These are phyloP conservation scores for Ostrea denselamellosa DNA, from an alignment of 1,140 invertebrate species.

Conservation along the genomic window DNA sequence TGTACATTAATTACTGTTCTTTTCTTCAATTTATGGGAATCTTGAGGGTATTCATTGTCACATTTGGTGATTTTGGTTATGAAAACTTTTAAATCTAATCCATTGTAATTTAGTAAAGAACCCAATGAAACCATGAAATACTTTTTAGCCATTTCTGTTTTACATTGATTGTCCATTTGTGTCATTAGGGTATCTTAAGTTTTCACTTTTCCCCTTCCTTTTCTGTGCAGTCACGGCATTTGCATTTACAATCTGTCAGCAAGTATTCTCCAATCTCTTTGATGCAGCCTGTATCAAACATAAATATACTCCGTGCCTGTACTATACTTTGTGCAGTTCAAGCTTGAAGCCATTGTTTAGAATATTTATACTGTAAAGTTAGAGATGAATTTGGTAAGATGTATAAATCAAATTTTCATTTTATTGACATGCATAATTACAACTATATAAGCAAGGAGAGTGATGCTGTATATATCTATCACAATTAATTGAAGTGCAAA, in stretches of 20 bases:
- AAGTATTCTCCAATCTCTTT: not conserved
- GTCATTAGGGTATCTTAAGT: not conserved
- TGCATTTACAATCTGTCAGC: not conserved
- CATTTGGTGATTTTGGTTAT: not conserved
- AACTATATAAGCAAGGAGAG: too few species aligned
- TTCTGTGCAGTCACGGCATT: slow-evolving; percentile 9
- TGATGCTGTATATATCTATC: too few species aligned
- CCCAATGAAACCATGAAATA: not conserved
- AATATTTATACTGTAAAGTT: too few species aligned
- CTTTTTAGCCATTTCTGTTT: not conserved
- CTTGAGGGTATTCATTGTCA: too few species aligned
- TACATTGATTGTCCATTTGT: not conserved
- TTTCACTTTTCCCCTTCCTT: not conserved
- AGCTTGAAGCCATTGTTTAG: too few species aligned
- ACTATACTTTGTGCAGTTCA: not conserved
- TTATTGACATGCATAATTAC: too few species aligned
- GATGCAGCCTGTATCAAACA: not conserved
- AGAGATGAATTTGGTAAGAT: too few species aligned
- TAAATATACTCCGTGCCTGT: not conserved
- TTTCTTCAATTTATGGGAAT: too few species aligned
- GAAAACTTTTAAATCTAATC: not conserved
- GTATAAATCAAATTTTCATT: too few species aligned
- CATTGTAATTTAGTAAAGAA: not conserved
- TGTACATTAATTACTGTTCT: too few species aligned
- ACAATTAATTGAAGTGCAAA: too few species aligned